Conservation (phyloP, 2,797 vertebrate genomes). For the Xenentodon cancila region DNA sequence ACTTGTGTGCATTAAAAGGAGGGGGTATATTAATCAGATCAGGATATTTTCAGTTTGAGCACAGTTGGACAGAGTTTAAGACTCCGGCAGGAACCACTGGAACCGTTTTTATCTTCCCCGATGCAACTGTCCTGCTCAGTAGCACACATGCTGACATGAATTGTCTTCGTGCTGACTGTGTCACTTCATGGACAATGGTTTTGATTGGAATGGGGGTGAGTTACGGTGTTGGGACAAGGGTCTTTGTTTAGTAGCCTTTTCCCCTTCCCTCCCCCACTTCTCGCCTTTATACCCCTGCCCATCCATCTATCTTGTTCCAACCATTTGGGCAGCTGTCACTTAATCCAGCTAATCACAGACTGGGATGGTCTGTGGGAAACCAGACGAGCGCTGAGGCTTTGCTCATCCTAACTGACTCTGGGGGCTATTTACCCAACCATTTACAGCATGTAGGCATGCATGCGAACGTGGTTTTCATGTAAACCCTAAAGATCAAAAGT, state of each 20-base stretch:
- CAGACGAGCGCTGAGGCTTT: slow-evolving; percentile 68
- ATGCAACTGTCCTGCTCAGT: slow-evolving; percentile 40
- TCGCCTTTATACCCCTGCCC: slow-evolving; percentile 71
- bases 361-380: slow-evolving; percentile 82
- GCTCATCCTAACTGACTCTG: slow-evolving; percentile 44
- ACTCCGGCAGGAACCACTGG: slow-evolving; percentile 9
- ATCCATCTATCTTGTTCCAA: slow-evolving; percentile 81
- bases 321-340: slow-evolving; percentile 88
- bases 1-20: slow-evolving; percentile 4
- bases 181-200: slow-evolving; percentile 72
- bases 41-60: slow-evolving; percentile 6
- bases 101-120: slow-evolving; percentile 4
- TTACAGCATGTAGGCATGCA: slow-evolving; percentile 53
- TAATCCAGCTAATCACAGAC: slow-evolving; percentile 88
- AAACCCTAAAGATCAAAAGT: slow-evolving; percentile 28
- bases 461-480: slow-evolving; percentile 18
- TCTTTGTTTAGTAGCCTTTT: slow-evolving; percentile 81
- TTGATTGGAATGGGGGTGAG: slow-evolving; percentile 75
- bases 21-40: slow-evolving; percentile 16
- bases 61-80: slow-evolving; percentile 1
- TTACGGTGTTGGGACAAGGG: slow-evolving; percentile 79
- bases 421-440: slow-evolving; percentile 46
- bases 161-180: slow-evolving; percentile 74
- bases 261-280: slow-evolving; percentile 69
- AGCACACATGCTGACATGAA: slow-evolving; percentile 73